Evolutionary conservation across 2,888 invertebrate genomes (phyloP).

Genomic region (Harmothoe impar): DNA sequence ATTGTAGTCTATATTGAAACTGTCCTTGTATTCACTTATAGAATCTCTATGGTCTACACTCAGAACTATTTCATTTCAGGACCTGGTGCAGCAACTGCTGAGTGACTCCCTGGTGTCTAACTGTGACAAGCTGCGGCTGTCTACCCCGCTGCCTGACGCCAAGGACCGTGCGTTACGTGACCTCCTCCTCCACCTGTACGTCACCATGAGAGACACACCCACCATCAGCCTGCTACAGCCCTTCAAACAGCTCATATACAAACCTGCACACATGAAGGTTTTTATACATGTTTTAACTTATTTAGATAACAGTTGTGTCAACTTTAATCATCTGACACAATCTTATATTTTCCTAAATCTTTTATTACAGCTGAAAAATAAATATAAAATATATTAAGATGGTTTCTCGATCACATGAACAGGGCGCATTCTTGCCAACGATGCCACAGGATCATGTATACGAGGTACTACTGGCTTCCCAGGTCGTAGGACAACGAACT

Average conservation of each 20-base stretch:
- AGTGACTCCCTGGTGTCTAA: background rate
- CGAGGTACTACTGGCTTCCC: background rate
- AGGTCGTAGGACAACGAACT: too few relatives aligned
- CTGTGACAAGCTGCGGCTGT: background rate
- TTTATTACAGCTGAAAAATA: too few relatives aligned
- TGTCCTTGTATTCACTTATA: too few relatives aligned
- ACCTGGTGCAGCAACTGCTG: background rate
- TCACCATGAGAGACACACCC: background rate
- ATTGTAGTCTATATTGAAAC: too few relatives aligned
- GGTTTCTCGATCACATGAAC: background rate
- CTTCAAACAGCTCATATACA: background rate
- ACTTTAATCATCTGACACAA: too few relatives aligned
- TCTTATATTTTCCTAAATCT: too few relatives aligned
- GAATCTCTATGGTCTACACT: too few relatives aligned
- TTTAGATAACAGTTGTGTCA: too few relatives aligned
- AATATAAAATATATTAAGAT: too few relatives aligned
- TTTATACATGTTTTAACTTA: too few relatives aligned
- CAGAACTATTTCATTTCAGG: background rate
- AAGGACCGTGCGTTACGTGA: background rate
- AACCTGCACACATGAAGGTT: background rate
- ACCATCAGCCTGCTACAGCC: background rate
- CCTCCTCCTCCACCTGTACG: background rate
- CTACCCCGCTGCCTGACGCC: background rate
- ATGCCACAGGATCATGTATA: constrained; percentile 77
- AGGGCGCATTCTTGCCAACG: constrained; percentile 73